Conservation (phyloP, 2,888 invertebrate genomes). For the Anoncus sp. region DNA sequence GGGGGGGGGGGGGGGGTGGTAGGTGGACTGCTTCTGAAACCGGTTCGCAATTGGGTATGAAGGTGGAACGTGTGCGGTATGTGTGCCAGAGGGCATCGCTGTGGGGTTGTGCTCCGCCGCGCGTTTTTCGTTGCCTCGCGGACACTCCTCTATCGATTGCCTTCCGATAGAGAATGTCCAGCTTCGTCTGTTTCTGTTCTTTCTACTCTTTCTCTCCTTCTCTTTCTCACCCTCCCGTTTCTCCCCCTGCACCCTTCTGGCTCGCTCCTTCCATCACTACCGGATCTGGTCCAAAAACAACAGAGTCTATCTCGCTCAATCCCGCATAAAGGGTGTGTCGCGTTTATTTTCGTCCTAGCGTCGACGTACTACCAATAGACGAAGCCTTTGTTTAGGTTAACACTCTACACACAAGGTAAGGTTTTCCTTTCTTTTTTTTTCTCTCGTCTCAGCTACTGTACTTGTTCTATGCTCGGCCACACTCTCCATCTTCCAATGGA, state of each 20-base stretch:
- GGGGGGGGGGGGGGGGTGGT: slow-evolving; percentile 12
- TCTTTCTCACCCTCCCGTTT: neutral
- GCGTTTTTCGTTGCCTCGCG: slow-evolving; percentile 55
- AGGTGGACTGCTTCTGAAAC: slow-evolving; percentile 25
- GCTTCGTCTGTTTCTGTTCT: slow-evolving; percentile 53
- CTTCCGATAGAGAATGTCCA: slow-evolving; percentile 54
- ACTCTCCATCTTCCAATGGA: slow-evolving; percentile 29
- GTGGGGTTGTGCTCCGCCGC: slow-evolving; percentile 22
- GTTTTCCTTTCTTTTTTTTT: slow-evolving; percentile 6
- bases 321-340: slow-evolving; percentile 31
- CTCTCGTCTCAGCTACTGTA: neutral
- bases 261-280: slow-evolving; percentile 15
- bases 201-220: neutral
- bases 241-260: slow-evolving; percentile 11
- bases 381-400: slow-evolving; percentile 57
- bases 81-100: slow-evolving; percentile 23
- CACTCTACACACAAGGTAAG: slow-evolving; percentile 31
- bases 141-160: slow-evolving; percentile 59
- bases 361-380: slow-evolving; percentile 21
- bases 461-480: neutral
- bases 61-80: slow-evolving; percentile 43
- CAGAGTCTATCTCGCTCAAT: slow-evolving; percentile 18
- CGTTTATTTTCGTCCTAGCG: slow-evolving; percentile 38
- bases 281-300: slow-evolving; percentile 10
- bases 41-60: slow-evolving; percentile 52